A percentile compares a stretch with the other conserved stretches of the same genome.
These are phyloP conservation scores for Caenorhabditis japonica DNA, from an alignment of 2,888 invertebrate species.

Conservation along the genomic window DNA sequence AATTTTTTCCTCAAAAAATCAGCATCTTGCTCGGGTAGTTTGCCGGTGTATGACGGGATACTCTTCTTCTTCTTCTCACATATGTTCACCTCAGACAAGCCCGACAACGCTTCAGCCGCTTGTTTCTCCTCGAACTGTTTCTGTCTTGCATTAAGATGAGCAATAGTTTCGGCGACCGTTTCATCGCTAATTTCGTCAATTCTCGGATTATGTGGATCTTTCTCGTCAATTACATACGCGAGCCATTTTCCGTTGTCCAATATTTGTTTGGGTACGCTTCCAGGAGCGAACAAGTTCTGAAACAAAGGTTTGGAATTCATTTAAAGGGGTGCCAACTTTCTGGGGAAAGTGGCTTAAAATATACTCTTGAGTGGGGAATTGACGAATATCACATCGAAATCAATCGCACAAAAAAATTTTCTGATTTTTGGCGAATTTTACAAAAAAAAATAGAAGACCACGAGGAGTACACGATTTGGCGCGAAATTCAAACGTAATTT, in stretches of 20 bases:
- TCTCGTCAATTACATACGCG: slow-evolving; percentile 30
- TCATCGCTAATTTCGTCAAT: slow-evolving; percentile 31
- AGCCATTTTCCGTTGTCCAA: slow-evolving; percentile 33
- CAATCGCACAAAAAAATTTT: background rate
- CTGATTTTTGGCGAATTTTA: too few relatives aligned
- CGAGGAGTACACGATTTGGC: too few relatives aligned
- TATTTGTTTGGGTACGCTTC: slow-evolving; percentile 2
- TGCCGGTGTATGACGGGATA: background rate
- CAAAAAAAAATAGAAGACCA: too few relatives aligned
- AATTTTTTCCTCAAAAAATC: slow-evolving; percentile 19
- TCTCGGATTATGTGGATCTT: slow-evolving; percentile 17
- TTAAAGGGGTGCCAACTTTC: too few relatives aligned
- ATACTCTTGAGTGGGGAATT: too few relatives aligned
- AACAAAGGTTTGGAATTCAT: background rate
- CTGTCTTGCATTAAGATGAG: slow-evolving; percentile 1
- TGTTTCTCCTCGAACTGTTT: background rate
- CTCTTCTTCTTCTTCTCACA: background rate
- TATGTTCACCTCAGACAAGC: background rate
- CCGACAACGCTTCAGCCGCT: background rate
- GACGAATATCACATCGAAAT: too few relatives aligned
- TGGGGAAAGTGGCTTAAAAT: too few relatives aligned
- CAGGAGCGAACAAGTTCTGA: slow-evolving; percentile 13
- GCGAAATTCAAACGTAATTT: too few relatives aligned
- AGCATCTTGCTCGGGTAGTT: slow-evolving; percentile 20
- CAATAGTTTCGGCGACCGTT: slow-evolving; percentile 19